These are phyloP conservation scores for Solea senegalensis DNA, from an alignment of 2,113 vertebrate genomes.

Conservation along the genomic window DNA sequence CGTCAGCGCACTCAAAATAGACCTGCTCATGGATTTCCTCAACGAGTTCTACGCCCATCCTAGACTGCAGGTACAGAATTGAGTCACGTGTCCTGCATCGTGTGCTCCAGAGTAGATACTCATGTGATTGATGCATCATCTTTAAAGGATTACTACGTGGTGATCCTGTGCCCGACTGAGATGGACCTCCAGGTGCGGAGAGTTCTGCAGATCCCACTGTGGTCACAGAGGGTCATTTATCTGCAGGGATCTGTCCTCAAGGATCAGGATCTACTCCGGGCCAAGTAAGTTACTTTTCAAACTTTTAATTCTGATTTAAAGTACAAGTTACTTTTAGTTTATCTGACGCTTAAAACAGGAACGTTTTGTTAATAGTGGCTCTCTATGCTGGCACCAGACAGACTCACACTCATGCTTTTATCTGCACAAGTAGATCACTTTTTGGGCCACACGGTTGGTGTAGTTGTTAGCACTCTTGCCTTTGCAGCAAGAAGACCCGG, in stretches of 20 bases:
- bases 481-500: no score
- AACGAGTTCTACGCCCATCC: constrained; percentile 98
- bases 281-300: constrained; percentile 86
- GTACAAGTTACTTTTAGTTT: background rate
- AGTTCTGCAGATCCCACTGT: constrained; percentile 96
- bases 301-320: background rate
- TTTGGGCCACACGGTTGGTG: no score
- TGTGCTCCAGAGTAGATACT: background rate
- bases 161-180: constrained; percentile 95
- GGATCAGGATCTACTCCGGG: constrained; percentile 96
- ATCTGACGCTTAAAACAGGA: background rate
- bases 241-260: constrained; percentile 96
- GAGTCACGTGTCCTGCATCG: background rate
- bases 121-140: constrained; percentile 13
- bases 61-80: constrained; percentile 84
- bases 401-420: no score
- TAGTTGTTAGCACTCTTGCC: no score
- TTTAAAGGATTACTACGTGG: constrained; percentile 94
- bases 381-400: no score
- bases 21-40: constrained; percentile 97
- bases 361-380: no score
- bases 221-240: constrained; percentile 97
- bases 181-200: constrained; percentile 95
- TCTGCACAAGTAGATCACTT: no score
- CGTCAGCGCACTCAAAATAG: constrained; percentile 95